These are phyloP conservation scores for Eulemur coronatus DNA, from an alignment of 2,797 vertebrate species.

Conservation along the genomic window DNA sequence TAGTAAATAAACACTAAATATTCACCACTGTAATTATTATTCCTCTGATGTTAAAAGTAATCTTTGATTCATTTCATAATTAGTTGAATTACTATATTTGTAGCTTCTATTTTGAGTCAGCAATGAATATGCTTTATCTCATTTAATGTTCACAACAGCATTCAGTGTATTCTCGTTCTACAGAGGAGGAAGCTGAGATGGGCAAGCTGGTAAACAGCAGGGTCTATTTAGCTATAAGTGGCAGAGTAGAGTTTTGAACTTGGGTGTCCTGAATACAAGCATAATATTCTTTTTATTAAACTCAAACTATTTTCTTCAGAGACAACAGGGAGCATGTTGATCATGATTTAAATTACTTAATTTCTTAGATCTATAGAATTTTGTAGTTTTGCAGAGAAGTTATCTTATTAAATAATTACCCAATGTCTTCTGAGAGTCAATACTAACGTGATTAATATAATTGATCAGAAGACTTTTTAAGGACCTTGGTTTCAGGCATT, in stretches of 20 bases:
- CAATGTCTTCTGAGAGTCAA: not conserved
- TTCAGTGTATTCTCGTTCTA: not conserved
- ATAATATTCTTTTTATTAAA: not conserved
- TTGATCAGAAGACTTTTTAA: conserved; percentile 9
- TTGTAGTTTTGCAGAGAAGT: conserved; percentile 17
- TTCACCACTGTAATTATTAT: conserved; percentile 15
- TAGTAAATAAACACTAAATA: conserved; percentile 33
- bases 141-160: not conserved
- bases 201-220: not conserved
- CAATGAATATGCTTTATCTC: not conserved
- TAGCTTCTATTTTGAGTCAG: not conserved
- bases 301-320: not conserved
- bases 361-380: not conserved
- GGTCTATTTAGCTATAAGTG: not conserved
- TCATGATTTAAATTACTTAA: not conserved
- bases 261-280: not conserved
- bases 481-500: not conserved
- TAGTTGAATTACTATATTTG: not conserved
- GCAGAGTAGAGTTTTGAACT: not conserved
- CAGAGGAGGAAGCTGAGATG: not conserved
- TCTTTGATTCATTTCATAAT: conserved; percentile 5
- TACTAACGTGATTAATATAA: conserved; percentile 14
- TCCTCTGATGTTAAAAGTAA: conserved; percentile 38
- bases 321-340: not conserved
- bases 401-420: not conserved